Percentiles rank a stretch among this genome's conserved stretches.
phyloP scores from a whole-genome alignment of 2,113 vertebrate species.

The Aepyceros melampus region DNA sequence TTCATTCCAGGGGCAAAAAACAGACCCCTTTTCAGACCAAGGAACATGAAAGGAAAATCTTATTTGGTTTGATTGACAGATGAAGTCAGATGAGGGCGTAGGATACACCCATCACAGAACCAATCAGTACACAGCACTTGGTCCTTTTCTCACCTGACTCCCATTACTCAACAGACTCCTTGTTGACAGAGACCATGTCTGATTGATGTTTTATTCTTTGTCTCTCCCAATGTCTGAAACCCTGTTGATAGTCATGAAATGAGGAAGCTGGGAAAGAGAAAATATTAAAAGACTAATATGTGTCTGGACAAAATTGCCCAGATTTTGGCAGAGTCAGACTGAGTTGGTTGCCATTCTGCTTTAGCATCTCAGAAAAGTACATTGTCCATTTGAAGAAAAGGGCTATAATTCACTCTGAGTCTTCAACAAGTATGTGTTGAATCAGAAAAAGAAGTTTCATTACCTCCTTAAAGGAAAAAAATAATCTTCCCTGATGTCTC shows the following conservation, averaged over 20 bases:
- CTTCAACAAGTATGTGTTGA: background rate
- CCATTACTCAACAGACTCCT: fast-evolving
- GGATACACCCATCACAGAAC: background rate
- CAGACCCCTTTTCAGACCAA: background rate
- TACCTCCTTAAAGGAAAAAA: background rate
- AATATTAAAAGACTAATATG: fast-evolving
- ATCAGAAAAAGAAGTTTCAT: background rate
- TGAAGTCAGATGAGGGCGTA: background rate
- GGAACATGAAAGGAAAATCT: fast-evolving
- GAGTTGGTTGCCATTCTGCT: background rate
- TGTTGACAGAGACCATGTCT: background rate
- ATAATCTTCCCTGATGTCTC: background rate
- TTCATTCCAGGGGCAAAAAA: background rate
- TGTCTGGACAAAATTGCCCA: background rate
- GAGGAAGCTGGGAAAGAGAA: background rate
- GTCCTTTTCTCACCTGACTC: background rate
- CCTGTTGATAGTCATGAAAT: background rate
- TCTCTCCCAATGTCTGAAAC: fast-evolving
- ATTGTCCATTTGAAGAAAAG: fast-evolving
- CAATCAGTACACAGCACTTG: fast-evolving
- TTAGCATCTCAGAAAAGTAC: background rate
- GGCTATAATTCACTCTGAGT: background rate
- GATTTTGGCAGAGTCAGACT: fast-evolving
- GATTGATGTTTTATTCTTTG: fast-evolving
- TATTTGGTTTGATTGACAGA: background rate